Conservation (phyloP, 2,797 vertebrate species). For the Mus spretus region DNA sequence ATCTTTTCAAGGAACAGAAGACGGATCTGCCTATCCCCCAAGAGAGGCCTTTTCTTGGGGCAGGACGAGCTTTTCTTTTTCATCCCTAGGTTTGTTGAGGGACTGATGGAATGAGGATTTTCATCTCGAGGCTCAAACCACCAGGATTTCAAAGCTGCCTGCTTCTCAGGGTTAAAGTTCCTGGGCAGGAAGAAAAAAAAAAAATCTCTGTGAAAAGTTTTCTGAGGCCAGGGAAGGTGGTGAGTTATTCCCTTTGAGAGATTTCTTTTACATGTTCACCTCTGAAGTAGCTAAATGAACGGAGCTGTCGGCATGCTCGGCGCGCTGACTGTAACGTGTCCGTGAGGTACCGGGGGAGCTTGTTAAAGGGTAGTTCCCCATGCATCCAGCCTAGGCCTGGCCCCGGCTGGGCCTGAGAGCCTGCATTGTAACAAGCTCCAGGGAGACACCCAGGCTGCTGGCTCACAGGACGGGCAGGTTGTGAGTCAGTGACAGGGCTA, state of each 20-base stretch:
- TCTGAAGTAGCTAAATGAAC: slow-evolving; percentile 59
- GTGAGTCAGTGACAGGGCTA: rapidly evolving
- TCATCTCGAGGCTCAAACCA: neutral
- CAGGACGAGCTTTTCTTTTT: neutral
- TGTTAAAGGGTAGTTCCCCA: slow-evolving; percentile 69
- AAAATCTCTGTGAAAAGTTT: slow-evolving; percentile 50
- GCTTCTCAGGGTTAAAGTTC: slow-evolving; percentile 53
- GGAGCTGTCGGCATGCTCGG: neutral
- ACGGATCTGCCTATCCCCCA: neutral
- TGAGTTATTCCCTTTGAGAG: slow-evolving; percentile 67
- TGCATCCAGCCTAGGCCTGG: neutral
- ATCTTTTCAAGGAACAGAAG: neutral
- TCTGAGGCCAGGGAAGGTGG: neutral
- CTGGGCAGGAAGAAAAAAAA: slow-evolving; percentile 41
- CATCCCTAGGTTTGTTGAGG: neutral
- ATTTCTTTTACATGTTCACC: slow-evolving; percentile 33
- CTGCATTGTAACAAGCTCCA: slow-evolving; percentile 13
- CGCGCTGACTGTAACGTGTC: neutral
- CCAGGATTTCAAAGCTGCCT: neutral
- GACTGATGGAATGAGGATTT: neutral
- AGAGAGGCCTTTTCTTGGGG: neutral
- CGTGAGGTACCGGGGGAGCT: slow-evolving; percentile 43
- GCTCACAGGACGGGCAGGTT: neutral
- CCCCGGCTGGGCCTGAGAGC: slow-evolving; percentile 37
- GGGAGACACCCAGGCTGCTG: rapidly evolving